A percentile compares a stretch with the other conserved stretches of the same genome.
Evolutionary conservation across 2,888 invertebrate genomes (phyloP).

Genomic region (Petrophora chlorosata): DNA sequence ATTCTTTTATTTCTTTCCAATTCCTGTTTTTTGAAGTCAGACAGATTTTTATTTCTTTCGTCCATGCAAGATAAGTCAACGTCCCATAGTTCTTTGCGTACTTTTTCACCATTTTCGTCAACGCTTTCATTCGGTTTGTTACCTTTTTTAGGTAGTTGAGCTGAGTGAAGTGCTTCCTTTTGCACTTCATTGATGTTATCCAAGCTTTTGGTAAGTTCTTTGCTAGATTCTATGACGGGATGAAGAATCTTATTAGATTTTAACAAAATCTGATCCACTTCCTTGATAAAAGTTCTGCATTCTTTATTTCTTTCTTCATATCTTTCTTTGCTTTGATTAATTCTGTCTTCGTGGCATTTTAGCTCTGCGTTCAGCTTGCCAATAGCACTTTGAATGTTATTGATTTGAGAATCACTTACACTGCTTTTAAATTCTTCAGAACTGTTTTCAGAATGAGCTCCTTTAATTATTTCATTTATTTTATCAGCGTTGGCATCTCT

Average conservation of each 20-base stretch:
- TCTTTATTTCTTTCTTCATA: conserved; percentile 68
- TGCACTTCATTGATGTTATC: conserved; percentile 16
- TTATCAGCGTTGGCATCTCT: conserved; percentile 21
- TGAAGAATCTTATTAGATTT: conserved; percentile 70
- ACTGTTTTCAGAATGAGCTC: conserved; percentile 17
- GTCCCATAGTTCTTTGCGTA: conserved; percentile 62
- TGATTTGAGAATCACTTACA: conserved; percentile 62
- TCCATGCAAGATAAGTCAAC: conserved; percentile 49
- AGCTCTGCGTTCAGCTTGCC: conserved; percentile 65
- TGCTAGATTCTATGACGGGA: conserved; percentile 42
- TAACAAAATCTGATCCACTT: conserved; percentile 67
- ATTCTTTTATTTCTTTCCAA: conserved; percentile 62
- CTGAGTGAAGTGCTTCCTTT: conserved; percentile 11
- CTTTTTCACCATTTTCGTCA: conserved; percentile 40
- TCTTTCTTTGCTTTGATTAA: conserved; percentile 61
- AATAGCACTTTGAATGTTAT: conserved; percentile 69
- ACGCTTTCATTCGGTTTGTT: no score
- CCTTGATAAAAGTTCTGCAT: conserved; percentile 69
- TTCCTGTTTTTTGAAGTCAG: conserved; percentile 54
- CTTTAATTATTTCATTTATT: conserved; percentile 28
- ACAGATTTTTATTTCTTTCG: conserved; percentile 46
- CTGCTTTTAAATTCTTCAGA: conserved; percentile 12
- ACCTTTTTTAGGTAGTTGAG: conserved; percentile 12
- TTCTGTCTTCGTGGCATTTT: conserved; percentile 63
- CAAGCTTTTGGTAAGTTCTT: conserved; percentile 25